Percentiles rank a stretch among this genome's conserved stretches.
Evolutionary conservation across 2,113 vertebrate species (phyloP).

Genomic region (Embiotoca jacksoni): DNA sequence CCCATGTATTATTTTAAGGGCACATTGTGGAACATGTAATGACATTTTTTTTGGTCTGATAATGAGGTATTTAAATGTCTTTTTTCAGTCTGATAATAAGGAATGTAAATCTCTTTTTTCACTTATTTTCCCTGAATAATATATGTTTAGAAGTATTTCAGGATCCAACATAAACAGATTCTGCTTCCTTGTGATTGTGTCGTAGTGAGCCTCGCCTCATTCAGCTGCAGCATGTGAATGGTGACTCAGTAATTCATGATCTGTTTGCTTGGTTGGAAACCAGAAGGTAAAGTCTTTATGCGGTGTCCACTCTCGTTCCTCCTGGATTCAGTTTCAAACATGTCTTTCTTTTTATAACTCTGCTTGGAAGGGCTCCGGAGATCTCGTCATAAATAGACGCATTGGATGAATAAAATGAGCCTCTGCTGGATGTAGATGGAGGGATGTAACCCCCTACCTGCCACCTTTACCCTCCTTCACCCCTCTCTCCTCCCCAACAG

Average conservation of each 20-base stretch:
- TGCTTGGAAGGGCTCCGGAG: slow-evolving; percentile 26
- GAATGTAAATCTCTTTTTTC: not conserved
- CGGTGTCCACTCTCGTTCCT: slow-evolving; percentile 10
- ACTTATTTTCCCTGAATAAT: not conserved
- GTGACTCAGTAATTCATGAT: slow-evolving; percentile 59
- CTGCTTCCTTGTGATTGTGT: not conserved
- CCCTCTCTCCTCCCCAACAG: slow-evolving; percentile 57
- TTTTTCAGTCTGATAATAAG: too few species aligned
- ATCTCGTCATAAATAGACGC: slow-evolving; percentile 39
- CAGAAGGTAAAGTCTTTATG: slow-evolving; percentile 53
- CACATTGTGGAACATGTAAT: not conserved
- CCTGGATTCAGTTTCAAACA: slow-evolving; percentile 67
- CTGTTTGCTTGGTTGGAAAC: slow-evolving; percentile 18
- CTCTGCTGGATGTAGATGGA: slow-evolving; percentile 25
- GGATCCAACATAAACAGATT: not conserved
- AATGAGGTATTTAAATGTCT: too few species aligned
- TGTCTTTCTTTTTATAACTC: slow-evolving; percentile 77
- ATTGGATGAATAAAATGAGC: slow-evolving; percentile 38
- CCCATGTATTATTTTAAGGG: not conserved
- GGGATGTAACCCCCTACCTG: slow-evolving; percentile 5
- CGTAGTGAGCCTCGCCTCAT: not conserved
- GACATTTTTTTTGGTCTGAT: not conserved
- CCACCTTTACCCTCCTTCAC: too few species aligned
- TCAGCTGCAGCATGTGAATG: slow-evolving; percentile 32
- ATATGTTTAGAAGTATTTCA: not conserved